Percentiles rank a stretch among this genome's conserved stretches.
Evolutionary conservation across 2,888 invertebrate genomes (phyloP).

Genomic region (Nomada flava): DNA sequence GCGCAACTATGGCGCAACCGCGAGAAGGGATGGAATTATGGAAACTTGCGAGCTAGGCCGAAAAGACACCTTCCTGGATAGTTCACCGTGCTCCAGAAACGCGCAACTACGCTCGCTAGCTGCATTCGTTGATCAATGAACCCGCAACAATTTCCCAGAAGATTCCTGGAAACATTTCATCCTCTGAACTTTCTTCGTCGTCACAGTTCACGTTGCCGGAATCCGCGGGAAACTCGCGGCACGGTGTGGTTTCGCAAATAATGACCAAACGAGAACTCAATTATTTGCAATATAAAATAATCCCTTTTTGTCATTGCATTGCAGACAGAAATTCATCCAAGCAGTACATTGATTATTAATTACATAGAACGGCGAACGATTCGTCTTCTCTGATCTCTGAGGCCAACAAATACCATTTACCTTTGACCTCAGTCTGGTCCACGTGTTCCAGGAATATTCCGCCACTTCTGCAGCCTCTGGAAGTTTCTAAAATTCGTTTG

Average conservation of each 20-base stretch:
- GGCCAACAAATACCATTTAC: neutral
- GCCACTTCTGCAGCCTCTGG: neutral
- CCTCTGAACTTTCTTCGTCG: neutral
- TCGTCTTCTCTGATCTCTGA: neutral
- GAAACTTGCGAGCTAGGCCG: slow-evolving; percentile 4
- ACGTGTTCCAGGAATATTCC: neutral
- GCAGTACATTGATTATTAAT: too few relatives aligned
- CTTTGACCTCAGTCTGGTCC: neutral
- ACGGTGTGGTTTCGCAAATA: neutral
- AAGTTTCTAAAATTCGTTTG: neutral
- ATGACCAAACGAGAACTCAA: neutral
- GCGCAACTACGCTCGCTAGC: neutral
- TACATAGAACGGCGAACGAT: neutral
- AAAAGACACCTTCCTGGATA: slow-evolving; percentile 26
- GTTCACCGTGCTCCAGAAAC: slow-evolving; percentile 2
- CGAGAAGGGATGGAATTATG: slow-evolving; percentile 31
- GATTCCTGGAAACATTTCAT: slow-evolving; percentile 39
- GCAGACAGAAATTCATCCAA: too few relatives aligned
- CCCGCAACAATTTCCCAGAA: neutral
- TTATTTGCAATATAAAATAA: too few relatives aligned
- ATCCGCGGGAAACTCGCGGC: neutral
- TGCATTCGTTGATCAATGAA: neutral
- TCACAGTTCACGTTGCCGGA: too few relatives aligned
- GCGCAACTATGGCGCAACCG: slow-evolving; percentile 7
- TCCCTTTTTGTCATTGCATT: too few relatives aligned